These are phyloP conservation scores for Homalodisca vitripennis DNA, from an alignment of 1,140 invertebrate genomes.

Conservation along the genomic window DNA sequence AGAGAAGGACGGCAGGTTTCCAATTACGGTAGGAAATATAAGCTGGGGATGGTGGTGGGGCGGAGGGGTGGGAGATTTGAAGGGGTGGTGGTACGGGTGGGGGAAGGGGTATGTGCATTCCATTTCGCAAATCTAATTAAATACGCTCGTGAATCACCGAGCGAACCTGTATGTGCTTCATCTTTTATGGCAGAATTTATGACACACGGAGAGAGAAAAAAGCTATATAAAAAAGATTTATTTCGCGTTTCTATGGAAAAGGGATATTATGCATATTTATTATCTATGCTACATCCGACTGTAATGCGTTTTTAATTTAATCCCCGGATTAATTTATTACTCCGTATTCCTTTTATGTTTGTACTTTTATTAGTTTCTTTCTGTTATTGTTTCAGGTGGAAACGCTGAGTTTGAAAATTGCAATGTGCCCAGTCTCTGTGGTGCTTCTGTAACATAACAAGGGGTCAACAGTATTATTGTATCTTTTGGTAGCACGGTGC, in stretches of 20 bases:
- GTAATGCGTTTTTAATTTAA: constrained; percentile 8
- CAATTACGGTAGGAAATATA: constrained; percentile 24
- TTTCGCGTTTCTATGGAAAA: constrained; percentile 14
- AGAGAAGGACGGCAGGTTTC: constrained; percentile 9
- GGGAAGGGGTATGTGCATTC: constrained; percentile 20
- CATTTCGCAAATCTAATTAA: constrained; percentile 26
- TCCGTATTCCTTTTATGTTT: not conserved
- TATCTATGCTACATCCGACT: not conserved
- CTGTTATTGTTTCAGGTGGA: not conserved
- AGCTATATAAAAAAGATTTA: constrained; percentile 25
- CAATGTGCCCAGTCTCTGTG: no score
- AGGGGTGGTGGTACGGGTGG: not conserved
- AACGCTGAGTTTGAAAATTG: not conserved
- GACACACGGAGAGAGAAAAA: constrained; percentile 20
- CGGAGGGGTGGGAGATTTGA: not conserved
- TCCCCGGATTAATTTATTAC: not conserved
- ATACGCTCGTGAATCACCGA: constrained; percentile 8
- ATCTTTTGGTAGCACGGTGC: no score
- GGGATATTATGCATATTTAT: constrained; percentile 22
- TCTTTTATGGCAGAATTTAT: constrained; percentile 22
- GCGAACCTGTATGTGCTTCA: constrained; percentile 18
- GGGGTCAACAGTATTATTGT: no score
- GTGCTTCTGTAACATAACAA: no score
- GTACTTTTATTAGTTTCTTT: not conserved
- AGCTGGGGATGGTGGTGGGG: not conserved